Conservation (phyloP, 2,797 vertebrate genomes). For the Ptychadena robeensis region DNA sequence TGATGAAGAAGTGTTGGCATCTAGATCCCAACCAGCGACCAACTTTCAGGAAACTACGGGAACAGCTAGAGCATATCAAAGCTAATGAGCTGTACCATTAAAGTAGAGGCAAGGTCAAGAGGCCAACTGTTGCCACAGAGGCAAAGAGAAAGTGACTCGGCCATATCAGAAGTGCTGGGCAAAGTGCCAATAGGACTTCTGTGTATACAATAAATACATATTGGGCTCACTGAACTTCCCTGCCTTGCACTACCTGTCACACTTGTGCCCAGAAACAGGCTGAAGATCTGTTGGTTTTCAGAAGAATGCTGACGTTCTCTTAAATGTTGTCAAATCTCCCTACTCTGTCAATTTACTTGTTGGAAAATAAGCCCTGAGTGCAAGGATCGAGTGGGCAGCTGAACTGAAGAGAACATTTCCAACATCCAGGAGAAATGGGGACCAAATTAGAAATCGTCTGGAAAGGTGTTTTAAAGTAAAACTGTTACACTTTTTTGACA, state of each 20-base stretch:
- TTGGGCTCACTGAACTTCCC: slow-evolving; percentile 44
- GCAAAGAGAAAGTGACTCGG: slow-evolving; percentile 33
- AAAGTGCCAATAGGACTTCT: slow-evolving; percentile 36
- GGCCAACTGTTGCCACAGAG: slow-evolving; percentile 37
- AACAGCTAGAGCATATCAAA: slow-evolving; percentile 94
- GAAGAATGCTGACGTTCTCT: slow-evolving; percentile 30
- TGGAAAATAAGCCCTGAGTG: slow-evolving; percentile 19
- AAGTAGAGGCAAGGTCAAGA: slow-evolving; percentile 60
- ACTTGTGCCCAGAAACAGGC: slow-evolving; percentile 23
- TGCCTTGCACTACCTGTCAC: slow-evolving; percentile 40
- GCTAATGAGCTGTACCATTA: slow-evolving; percentile 92
- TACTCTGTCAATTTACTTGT: slow-evolving; percentile 2
- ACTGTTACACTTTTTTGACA: not conserved
- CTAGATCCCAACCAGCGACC: slow-evolving; percentile 85
- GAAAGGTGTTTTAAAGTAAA: not conserved
- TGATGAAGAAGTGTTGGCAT: slow-evolving; percentile 99
- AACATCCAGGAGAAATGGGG: slow-evolving; percentile 17
- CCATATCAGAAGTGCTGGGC: slow-evolving; percentile 46
- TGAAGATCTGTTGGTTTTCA: slow-evolving; percentile 9
- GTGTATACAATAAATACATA: slow-evolving; percentile 38
- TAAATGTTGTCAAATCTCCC: slow-evolving; percentile 28
- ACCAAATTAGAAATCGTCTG: slow-evolving; percentile 42
- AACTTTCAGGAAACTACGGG: slow-evolving; percentile 90
- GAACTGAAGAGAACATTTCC: slow-evolving; percentile 28
- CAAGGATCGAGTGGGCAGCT: not conserved